Base-by-base conservation (phyloP, 1,140 invertebrate species). In the Drosophila busckii region DNA sequence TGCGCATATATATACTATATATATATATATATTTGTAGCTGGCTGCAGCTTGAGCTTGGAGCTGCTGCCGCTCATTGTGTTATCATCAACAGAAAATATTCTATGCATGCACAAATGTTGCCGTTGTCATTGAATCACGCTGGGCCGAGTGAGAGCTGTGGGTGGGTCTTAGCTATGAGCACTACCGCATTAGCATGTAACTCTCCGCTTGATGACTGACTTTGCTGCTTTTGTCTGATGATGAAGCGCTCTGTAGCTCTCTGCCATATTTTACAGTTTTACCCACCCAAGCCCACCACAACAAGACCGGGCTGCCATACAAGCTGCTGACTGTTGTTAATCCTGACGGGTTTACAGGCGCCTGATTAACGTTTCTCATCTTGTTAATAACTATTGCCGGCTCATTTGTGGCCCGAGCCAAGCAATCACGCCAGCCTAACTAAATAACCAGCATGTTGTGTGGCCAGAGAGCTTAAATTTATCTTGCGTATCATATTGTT, bases 101-200 rank as follows among this genome's bases (percentile, higher is more conserved):
- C 75, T 82, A 82, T 82, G 75, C 75, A 82, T 82, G 75, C 75
- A 82, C 69, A 80, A 80, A 82, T 75, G 73, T 78, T 78, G 73
- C 73, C 64, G 73, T 78, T 78, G 73, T 78, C 75, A 82, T 78
- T 82, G 75, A 82, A 78, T 78, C 73, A 78, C 53, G 55, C 48
- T 55, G 71, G 37, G 45, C 41, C 38, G 9, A 37, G 40, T 32
- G 13, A 26, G n/a, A 2, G 7, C 26, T 23, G 9, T 17, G 7
- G 23, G 10, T 2, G n/a, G 9, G 16, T n/a, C n/a, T n/a, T n/a
- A n/a, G 23, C 23, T 2, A 16, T 3, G 5, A 28, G 40, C 2
- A 7, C 20, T 23, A 25, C 10, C 28, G 34, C 29, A 59, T 54
- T 60, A 45, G 56, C 56, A 54, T 60, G 56, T 38, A 60, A n/a